Conservation (phyloP, 2,888 invertebrate species). For the Drosophila acutilabella region DNA sequence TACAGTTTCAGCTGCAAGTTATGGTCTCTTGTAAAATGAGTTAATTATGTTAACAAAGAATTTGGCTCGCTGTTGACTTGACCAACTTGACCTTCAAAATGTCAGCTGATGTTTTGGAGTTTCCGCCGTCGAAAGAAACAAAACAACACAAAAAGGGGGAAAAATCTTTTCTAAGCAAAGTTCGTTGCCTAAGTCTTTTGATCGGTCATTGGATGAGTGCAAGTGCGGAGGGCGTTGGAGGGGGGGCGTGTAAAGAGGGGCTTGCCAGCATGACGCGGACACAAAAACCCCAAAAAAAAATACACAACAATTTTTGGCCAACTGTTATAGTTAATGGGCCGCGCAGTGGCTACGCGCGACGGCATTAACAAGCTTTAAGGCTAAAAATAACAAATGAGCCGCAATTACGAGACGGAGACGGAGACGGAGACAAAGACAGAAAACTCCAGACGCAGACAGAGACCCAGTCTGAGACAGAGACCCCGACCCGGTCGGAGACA, state of each 20-base stretch:
- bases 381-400: conserved; percentile 79
- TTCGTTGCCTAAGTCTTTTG: conserved; percentile 80
- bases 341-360: conserved; percentile 56
- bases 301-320: conserved; percentile 37
- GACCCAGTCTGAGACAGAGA: conserved; percentile 1
- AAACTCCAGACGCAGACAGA: conserved; percentile 8
- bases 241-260: neutral
- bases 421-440: conserved; percentile 35
- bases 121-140: conserved; percentile 36
- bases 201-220: conserved; percentile 47
- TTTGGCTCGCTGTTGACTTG: conserved; percentile 41
- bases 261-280: conserved; percentile 61
- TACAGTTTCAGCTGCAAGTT: conserved; percentile 33
- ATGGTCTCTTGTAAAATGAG: conserved; percentile 32
- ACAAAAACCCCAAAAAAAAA: conserved; percentile 42
- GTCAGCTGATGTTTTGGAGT: conserved; percentile 38
- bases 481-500: conserved; percentile 16
- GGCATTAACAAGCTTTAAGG: conserved; percentile 65
- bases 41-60: conserved; percentile 35
- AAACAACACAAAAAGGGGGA: conserved; percentile 6
- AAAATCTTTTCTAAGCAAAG: conserved; percentile 56
- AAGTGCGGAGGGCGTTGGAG: neutral
- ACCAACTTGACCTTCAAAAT: conserved; percentile 54
- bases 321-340: conserved; percentile 69
- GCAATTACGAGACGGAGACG: conserved; percentile 64